Conservation (phyloP, 2,113 vertebrate genomes). For the Etheostoma spectabile region DNA sequence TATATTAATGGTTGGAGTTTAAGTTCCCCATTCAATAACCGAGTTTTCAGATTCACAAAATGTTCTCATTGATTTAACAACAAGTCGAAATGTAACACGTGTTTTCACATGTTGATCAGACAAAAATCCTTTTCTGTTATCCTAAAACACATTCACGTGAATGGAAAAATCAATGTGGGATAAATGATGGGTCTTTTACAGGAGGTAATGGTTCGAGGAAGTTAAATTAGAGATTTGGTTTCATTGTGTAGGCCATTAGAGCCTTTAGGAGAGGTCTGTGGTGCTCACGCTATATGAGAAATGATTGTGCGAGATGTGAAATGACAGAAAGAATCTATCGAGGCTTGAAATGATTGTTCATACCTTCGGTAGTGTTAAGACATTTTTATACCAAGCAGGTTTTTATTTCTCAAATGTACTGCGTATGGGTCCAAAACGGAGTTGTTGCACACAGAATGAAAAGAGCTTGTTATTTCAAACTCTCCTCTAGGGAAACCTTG, state of each 20-base stretch:
- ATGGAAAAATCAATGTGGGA: slow-evolving; percentile 74
- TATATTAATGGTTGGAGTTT: background rate
- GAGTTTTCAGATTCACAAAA: background rate
- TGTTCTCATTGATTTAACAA: background rate
- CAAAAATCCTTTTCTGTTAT: slow-evolving; percentile 32
- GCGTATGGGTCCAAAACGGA: background rate
- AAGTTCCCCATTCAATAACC: background rate
- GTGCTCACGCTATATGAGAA: slow-evolving; percentile 17
- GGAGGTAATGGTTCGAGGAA: slow-evolving; percentile 76
- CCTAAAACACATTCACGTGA: slow-evolving; percentile 40
- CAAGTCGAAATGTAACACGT: background rate
- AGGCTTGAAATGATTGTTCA: background rate
- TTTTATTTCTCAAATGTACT: background rate
- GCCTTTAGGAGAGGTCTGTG: slow-evolving; percentile 64
- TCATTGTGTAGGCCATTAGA: slow-evolving; percentile 66
- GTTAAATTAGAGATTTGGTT: slow-evolving; percentile 81
- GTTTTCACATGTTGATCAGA: slow-evolving; percentile 22
- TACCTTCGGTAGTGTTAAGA: background rate
- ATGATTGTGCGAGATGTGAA: slow-evolving; percentile 35
- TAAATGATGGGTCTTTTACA: slow-evolving; percentile 73
- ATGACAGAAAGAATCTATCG: slow-evolving; percentile 33
- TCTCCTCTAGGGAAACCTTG: background rate
- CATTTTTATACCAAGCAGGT: slow-evolving; percentile 5
- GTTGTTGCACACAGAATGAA: background rate
- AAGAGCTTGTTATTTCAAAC: slow-evolving; percentile 26